phyloP scores from a whole-genome alignment of 2,888 invertebrate species.

The Atethmia centrago region DNA sequence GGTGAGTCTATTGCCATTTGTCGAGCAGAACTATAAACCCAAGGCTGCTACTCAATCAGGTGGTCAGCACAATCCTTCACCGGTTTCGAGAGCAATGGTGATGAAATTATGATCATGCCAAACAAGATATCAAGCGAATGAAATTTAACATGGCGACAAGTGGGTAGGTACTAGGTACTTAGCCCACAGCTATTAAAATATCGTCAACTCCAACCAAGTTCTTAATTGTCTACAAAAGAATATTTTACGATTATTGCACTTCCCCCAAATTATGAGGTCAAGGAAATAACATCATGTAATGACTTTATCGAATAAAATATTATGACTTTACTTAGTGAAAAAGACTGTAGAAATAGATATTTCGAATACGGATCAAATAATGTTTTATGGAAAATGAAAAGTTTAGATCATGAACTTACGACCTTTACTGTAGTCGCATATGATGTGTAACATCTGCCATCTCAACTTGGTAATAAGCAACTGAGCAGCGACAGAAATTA shows the following conservation, averaged over 20 bases:
- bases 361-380: not conserved
- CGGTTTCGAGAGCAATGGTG: too few species aligned
- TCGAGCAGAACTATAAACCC: conserved; percentile 8
- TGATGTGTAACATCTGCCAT: too few species aligned
- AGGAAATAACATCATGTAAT: conserved; percentile 54
- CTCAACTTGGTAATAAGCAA: too few species aligned
- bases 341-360: not conserved
- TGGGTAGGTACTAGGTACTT: not conserved
- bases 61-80: too few species aligned
- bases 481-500: too few species aligned
- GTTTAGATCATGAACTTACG: not conserved
- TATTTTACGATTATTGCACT: conserved; percentile 57
- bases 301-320: conserved; percentile 52
- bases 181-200: conserved; percentile 40
- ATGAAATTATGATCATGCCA: too few species aligned
- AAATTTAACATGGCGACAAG: not conserved
- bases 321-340: conserved; percentile 27
- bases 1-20: conserved; percentile 10
- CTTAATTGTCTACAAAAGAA: conserved; percentile 37
- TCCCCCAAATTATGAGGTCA: conserved; percentile 39
- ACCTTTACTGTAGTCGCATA: not conserved
- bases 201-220: conserved; percentile 30
- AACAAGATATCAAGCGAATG: not conserved
- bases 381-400: not conserved
- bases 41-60: not conserved